Conservation (phyloP, 2,797 vertebrate genomes). For the Siniperca undulata region DNA sequence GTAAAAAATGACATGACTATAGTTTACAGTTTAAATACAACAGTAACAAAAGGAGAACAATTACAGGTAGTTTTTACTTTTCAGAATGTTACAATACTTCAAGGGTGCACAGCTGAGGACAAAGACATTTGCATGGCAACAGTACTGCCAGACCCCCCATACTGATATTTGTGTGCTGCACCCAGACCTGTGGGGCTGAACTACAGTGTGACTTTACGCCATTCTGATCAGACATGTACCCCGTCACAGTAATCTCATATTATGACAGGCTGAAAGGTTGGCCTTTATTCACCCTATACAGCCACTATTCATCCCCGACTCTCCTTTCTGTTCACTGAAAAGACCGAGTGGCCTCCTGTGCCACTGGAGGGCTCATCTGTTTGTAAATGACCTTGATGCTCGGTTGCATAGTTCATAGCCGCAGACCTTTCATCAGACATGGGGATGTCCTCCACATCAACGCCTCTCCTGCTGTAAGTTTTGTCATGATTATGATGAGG, state of each 20-base stretch:
- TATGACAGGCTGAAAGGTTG: conserved; percentile 80
- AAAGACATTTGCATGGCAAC: conserved; percentile 60
- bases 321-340: conserved; percentile 75
- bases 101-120: conserved; percentile 36
- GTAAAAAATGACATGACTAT: not conserved
- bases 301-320: conserved; percentile 71
- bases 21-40: conserved; percentile 13
- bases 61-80: conserved; percentile 5
- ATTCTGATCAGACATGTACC: conserved; percentile 76
- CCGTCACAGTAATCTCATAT: conserved; percentile 77
- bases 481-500: conserved; percentile 71
- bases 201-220: conserved; percentile 71
- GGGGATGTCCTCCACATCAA: conserved; percentile 73
- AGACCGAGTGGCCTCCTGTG: conserved; percentile 70
- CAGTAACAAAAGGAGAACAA: not conserved
- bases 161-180: conserved; percentile 44
- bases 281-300: conserved; percentile 77
- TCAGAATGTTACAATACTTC: not conserved
- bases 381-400: conserved; percentile 74
- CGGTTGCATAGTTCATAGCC: conserved; percentile 70
- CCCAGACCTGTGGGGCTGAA: conserved; percentile 54
- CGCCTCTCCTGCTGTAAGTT: conserved; percentile 71
- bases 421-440: conserved; percentile 62
- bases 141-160: conserved; percentile 53
- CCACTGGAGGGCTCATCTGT: conserved; percentile 71